Evolutionary conservation across 2,113 vertebrate species (phyloP).

Genomic region (Lepidothrix coronata): DNA sequence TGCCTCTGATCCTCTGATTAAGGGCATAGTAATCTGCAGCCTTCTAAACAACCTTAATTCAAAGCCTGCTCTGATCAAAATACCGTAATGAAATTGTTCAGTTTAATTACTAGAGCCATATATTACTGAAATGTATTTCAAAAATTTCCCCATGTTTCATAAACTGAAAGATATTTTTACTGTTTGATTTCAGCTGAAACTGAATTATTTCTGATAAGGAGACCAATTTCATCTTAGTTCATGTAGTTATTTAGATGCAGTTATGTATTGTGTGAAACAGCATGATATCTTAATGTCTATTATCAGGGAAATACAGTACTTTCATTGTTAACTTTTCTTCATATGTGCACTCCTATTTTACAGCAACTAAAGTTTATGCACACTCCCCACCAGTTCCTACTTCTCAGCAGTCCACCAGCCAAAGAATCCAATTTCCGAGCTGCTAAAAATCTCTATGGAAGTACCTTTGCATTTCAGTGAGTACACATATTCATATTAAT

Average conservation of each 20-base stretch:
- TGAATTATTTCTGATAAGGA: background rate
- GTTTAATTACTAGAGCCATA: background rate
- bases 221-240: background rate
- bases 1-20: background rate
- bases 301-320: background rate
- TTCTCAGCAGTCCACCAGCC: conserved; percentile 93
- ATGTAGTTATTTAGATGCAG: background rate
- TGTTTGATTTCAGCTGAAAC: background rate
- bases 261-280: background rate
- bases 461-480: conserved; percentile 93
- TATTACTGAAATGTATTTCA: background rate
- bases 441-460: conserved; percentile 90
- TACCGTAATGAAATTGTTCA: background rate
- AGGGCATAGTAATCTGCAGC: background rate
- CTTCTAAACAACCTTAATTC: background rate
- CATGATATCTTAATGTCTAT: background rate
- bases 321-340: background rate
- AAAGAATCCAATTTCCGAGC: conserved; percentile 93
- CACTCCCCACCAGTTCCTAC: conserved; percentile 89
- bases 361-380: conserved; percentile 95
- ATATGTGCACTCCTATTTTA: background rate
- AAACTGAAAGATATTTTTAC: background rate
- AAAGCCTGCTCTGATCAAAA: background rate
- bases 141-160: background rate
- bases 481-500: conserved; percentile 49